A percentile compares a stretch with the other conserved stretches of the same genome.
phyloP scores from a whole-genome alignment of 2,888 invertebrate genomes.

The Marasmarcha lunaedactyla region DNA sequence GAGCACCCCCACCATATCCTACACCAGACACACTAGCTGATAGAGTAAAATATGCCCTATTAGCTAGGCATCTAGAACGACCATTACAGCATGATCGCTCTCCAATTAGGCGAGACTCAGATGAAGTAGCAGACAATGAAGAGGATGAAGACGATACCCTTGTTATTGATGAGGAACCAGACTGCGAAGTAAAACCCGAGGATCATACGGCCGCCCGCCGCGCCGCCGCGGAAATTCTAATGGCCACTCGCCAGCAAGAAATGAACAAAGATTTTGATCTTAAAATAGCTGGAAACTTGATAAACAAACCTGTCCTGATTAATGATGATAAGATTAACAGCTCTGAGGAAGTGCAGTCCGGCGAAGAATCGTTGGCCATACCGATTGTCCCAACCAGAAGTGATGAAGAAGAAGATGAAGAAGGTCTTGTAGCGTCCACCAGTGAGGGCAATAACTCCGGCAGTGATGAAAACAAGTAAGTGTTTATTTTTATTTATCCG shows the following conservation, averaged over 20 bases:
- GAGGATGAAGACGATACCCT: conserved; percentile 77
- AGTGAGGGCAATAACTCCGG: conserved; percentile 88
- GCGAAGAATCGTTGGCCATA: conserved; percentile 32
- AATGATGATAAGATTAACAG: conserved; percentile 29
- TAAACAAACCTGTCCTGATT: conserved; percentile 56
- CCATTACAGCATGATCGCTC: conserved; percentile 57
- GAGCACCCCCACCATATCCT: conserved; percentile 51
- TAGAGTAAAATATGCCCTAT: conserved; percentile 78
- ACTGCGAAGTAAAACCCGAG: conserved; percentile 35
- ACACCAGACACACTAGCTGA: conserved; percentile 41
- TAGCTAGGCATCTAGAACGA: conserved; percentile 82
- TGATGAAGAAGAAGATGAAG: conserved; percentile 80
- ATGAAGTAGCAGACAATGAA: conserved; percentile 72
- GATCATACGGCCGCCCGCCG: conserved; percentile 62
- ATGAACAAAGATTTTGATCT: conserved; percentile 61
- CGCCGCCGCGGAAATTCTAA: conserved; percentile 70
- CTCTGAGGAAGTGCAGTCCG: conserved; percentile 43
- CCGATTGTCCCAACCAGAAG: conserved; percentile 53
- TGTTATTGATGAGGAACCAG: conserved; percentile 75
- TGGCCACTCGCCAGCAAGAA: conserved; percentile 60
- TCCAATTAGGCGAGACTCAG: conserved; percentile 53
- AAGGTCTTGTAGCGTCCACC: conserved; percentile 82
- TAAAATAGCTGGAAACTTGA: conserved; percentile 68
- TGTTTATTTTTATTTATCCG: conserved; percentile 16
- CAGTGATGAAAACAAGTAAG: conserved; percentile 83